A percentile compares a stretch with the other conserved stretches of the same genome.
These are phyloP conservation scores for Bombus huntii DNA, from an alignment of 1,140 invertebrate genomes.

Conservation along the genomic window DNA sequence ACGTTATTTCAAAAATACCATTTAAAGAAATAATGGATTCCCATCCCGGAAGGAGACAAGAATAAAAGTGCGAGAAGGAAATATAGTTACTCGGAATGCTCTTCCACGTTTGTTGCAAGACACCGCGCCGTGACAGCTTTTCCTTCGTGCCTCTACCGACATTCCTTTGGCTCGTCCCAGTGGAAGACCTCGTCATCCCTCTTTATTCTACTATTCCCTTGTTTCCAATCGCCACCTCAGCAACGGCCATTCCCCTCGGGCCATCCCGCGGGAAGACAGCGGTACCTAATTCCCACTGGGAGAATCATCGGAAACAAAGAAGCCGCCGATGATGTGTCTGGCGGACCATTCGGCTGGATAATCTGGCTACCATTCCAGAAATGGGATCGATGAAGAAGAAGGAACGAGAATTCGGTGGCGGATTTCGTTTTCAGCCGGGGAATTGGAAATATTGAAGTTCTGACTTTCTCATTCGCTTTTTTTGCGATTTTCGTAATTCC, in stretches of 20 bases:
- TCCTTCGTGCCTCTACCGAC: neutral
- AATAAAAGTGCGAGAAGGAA: slow-evolving; percentile 13
- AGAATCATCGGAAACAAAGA: slow-evolving; percentile 61
- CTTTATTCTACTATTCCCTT: neutral
- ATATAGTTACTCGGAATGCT: slow-evolving; percentile 64
- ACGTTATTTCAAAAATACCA: neutral
- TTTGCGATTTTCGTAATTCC: neutral
- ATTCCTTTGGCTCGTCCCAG: neutral
- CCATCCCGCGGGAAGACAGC: slow-evolving; percentile 41
- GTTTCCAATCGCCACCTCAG: neutral
- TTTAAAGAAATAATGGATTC: neutral
- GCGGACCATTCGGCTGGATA: slow-evolving; percentile 43
- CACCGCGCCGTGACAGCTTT: slow-evolving; percentile 40
- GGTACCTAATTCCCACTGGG: slow-evolving; percentile 51
- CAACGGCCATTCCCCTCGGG: slow-evolving; percentile 8
- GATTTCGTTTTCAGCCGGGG: slow-evolving; percentile 19
- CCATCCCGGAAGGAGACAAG: rapidly evolving
- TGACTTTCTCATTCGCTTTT: neutral
- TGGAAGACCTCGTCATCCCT: neutral
- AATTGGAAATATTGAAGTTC: slow-evolving; percentile 8
- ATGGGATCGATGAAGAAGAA: slow-evolving; percentile 42
- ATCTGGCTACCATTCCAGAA: slow-evolving; percentile 51
- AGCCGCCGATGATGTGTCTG: slow-evolving; percentile 59
- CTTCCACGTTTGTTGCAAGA: slow-evolving; percentile 44
- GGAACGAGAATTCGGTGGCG: slow-evolving; percentile 13